A percentile compares a stretch with the other conserved stretches of the same genome.
Conservation (phyloP, 2,113 vertebrate species). For the Heliornis fulica region DNA sequence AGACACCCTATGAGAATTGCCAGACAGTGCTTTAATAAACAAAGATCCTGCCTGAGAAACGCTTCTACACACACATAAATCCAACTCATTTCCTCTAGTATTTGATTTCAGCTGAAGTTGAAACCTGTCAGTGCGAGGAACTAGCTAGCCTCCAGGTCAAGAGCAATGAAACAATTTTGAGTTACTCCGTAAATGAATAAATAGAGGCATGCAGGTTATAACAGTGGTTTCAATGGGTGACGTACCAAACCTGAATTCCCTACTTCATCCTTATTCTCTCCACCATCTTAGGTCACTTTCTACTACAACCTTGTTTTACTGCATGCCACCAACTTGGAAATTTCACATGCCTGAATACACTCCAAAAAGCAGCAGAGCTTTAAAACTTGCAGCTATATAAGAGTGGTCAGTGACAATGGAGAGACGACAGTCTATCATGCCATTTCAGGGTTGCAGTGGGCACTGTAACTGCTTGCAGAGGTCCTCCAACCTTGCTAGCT, state of each 20-base stretch:
- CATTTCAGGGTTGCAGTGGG: neutral
- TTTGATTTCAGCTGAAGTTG: slow-evolving; percentile 1
- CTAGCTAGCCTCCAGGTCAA: neutral
- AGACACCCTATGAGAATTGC: neutral
- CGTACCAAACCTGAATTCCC: neutral
- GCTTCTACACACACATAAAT: neutral
- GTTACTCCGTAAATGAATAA: neutral
- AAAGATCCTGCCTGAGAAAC: neutral
- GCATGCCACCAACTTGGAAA: neutral
- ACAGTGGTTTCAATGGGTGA: neutral
- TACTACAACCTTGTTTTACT: neutral
- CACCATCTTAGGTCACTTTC: neutral
- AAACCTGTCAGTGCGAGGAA: neutral
- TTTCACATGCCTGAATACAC: neutral
- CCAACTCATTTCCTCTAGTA: slow-evolving; percentile 2
- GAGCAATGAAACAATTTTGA: neutral
- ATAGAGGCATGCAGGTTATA: neutral
- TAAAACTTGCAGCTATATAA: neutral
- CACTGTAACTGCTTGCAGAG: neutral
- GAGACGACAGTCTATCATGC: neutral
- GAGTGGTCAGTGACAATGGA: neutral
- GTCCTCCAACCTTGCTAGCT: neutral
- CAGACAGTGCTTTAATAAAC: slow-evolving; percentile 20
- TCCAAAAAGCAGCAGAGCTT: neutral
- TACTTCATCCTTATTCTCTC: neutral